Percentiles rank a stretch among this genome's conserved stretches.
These are phyloP conservation scores for Teinopalpus imperialis DNA, from an alignment of 2,888 invertebrate species.

Conservation along the genomic window DNA sequence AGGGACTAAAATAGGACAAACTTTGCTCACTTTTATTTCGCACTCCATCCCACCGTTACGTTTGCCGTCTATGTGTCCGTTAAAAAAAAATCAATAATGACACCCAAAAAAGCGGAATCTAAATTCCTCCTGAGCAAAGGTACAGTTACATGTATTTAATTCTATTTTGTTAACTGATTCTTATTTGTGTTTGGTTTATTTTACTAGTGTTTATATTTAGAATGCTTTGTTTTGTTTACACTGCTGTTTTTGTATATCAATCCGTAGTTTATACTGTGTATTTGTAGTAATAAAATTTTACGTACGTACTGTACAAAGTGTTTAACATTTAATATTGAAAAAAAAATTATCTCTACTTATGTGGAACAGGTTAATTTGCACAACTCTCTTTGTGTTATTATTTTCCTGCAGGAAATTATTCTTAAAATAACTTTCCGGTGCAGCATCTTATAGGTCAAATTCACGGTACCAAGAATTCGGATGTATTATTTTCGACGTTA, in stretches of 20 bases:
- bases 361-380: neutral
- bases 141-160: conserved; percentile 32
- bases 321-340: too few relatives aligned
- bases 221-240: conserved; percentile 18
- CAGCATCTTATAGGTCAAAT: too few relatives aligned
- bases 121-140: conserved; percentile 56
- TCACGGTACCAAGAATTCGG: too few relatives aligned
- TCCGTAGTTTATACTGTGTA: neutral
- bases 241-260: conserved; percentile 4
- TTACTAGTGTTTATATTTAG: conserved; percentile 17
- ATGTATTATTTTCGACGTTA: too few relatives aligned
- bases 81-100: conserved; percentile 40
- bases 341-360: neutral
- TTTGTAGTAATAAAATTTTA: too few relatives aligned
- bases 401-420: neutral
- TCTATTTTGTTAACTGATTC: conserved; percentile 1
- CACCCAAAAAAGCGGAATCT: conserved; percentile 53
- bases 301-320: neutral
- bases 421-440: neutral
- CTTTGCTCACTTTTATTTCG: conserved; percentile 63
- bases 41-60: conserved; percentile 39
- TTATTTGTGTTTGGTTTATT: conserved; percentile 27
- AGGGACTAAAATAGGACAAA: conserved; percentile 72
- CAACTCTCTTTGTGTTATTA: neutral
- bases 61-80: conserved; percentile 1